Evolutionary conservation across 2,888 invertebrate genomes (phyloP).

Genomic region (Euphydryas editha): DNA sequence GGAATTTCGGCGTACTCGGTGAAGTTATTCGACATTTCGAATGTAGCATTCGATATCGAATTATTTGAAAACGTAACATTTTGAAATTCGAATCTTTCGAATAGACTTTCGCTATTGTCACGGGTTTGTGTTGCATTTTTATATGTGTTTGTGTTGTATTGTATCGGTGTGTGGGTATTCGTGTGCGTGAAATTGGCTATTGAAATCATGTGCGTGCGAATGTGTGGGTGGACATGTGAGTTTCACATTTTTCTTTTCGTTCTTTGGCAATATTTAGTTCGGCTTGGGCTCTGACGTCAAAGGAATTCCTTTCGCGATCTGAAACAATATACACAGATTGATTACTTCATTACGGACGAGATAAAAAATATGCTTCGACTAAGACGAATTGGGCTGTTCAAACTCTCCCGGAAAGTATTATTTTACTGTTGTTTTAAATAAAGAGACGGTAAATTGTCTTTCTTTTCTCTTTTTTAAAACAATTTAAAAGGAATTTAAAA

Average conservation of each 20-base stretch:
- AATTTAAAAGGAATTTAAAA: background rate
- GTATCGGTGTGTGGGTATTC: constrained; percentile 56
- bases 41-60: constrained; percentile 53
- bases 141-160: constrained; percentile 54
- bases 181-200: constrained; percentile 68
- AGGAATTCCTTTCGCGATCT: constrained; percentile 30
- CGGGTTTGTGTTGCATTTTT: constrained; percentile 55
- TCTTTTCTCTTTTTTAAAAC: constrained; percentile 3
- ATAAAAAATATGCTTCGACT: constrained; percentile 10
- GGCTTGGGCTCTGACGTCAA: constrained; percentile 21
- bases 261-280: constrained; percentile 35
- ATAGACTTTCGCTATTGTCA: constrained; percentile 43
- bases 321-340: constrained; percentile 38
- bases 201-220: constrained; percentile 75
- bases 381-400: constrained; percentile 14
- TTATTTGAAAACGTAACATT: constrained; percentile 52
- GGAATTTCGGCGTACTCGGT: constrained; percentile 87
- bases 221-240: constrained; percentile 42
- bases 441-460: background rate
- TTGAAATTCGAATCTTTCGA: constrained; percentile 47
- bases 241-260: constrained; percentile 62
- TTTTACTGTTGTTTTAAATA: background rate
- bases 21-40: constrained; percentile 62
- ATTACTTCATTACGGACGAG: constrained; percentile 13
- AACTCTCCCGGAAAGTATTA: background rate